Evolutionary conservation across 2,797 vertebrate genomes (phyloP).

Genomic region (Pipistrellus nathusii): DNA sequence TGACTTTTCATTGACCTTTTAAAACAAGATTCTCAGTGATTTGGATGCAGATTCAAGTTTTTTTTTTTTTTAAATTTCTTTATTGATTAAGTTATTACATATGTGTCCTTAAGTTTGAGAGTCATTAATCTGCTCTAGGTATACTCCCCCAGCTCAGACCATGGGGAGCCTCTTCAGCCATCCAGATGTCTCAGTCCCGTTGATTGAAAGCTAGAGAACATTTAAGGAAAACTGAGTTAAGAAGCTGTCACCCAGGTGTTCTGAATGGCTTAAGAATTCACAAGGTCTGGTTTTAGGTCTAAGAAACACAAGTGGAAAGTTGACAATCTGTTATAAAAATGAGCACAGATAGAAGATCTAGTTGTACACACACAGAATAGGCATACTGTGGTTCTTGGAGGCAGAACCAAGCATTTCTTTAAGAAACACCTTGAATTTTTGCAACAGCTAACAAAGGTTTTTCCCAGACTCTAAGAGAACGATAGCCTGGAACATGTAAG

Average conservation of each 20-base stretch:
- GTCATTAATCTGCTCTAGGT: neutral
- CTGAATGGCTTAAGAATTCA: conserved; percentile 31
- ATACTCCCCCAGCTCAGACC: neutral
- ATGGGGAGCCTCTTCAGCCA: neutral
- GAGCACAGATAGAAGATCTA: neutral
- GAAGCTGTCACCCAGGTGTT: conserved; percentile 19
- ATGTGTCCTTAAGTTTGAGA: neutral
- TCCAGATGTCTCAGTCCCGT: neutral
- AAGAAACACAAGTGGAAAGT: conserved; percentile 29
- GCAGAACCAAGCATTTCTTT: neutral
- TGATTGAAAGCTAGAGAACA: neutral
- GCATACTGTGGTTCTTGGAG: neutral
- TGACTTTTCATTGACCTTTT: conserved; percentile 41
- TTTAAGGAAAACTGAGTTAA: conserved; percentile 33
- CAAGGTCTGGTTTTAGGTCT: neutral
- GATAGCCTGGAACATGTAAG: neutral
- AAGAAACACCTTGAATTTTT: conserved; percentile 41
- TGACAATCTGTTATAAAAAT: conserved; percentile 43
- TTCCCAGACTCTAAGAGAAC: conserved; percentile 1
- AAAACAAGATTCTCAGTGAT: conserved; percentile 13
- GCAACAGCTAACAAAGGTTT: neutral
- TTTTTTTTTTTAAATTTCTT: no score
- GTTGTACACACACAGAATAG: neutral
- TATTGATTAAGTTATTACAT: no score
- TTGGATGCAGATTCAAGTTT: neutral